Evolutionary conservation across 1,140 invertebrate genomes (phyloP).

Genomic region (Bombus vancouverensis): DNA sequence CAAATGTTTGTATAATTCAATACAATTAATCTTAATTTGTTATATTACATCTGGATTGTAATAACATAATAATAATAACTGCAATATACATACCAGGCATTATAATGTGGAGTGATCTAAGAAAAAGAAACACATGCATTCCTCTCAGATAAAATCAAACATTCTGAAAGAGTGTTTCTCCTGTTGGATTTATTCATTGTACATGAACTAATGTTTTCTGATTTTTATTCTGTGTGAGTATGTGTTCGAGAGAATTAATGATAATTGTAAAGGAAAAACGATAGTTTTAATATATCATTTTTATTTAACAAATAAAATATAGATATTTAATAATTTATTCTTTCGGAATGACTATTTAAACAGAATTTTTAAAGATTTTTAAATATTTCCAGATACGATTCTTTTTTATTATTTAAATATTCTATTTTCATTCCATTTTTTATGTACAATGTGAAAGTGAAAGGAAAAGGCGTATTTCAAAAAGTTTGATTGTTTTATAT

Average conservation of each 20-base stretch:
- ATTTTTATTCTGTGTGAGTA: neutral
- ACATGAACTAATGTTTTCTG: no score
- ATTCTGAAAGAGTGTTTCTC: neutral
- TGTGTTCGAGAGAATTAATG: neutral
- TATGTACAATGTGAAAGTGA: neutral
- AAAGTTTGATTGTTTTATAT: neutral
- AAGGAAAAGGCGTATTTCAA: neutral
- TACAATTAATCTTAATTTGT: constrained; percentile 40
- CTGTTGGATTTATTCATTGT: neutral
- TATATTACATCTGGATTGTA: constrained; percentile 24
- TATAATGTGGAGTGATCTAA: no score
- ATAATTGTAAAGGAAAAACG: neutral
- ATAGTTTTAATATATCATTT: neutral
- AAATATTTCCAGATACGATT: neutral
- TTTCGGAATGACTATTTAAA: neutral
- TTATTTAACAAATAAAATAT: neutral
- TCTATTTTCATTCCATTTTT: neutral
- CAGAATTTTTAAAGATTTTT: neutral
- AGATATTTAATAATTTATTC: constrained; percentile 5
- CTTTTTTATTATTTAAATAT: neutral
- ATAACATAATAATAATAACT: constrained; percentile 25
- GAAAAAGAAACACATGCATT: neutral
- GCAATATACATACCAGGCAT: constrained; percentile 29
- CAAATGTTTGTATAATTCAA: neutral
- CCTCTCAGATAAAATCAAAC: neutral